These are phyloP conservation scores for Coenonympha glycerion DNA, from an alignment of 2,888 invertebrate genomes.

Conservation along the genomic window DNA sequence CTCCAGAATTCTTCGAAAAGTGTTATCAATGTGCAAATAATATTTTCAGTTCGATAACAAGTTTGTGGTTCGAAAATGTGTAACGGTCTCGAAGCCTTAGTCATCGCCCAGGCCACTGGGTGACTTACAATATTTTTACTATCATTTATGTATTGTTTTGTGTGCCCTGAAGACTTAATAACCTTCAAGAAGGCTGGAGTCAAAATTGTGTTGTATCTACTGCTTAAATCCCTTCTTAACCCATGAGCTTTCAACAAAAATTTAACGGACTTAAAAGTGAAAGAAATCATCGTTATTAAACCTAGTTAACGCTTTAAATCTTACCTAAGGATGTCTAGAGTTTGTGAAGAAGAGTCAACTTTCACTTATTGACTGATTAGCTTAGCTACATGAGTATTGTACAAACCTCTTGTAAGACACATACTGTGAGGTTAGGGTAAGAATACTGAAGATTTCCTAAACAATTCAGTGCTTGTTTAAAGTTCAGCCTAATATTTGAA, in stretches of 20 bases:
- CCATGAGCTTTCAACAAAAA: background rate
- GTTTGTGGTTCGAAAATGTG: conserved; percentile 37
- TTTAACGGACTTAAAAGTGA: background rate
- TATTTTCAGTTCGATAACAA: background rate
- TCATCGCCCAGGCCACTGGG: conserved; percentile 44
- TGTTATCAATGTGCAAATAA: background rate
- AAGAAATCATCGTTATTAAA: background rate
- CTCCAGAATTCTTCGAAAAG: background rate
- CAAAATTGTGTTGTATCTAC: background rate
- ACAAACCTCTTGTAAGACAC: too few relatives aligned
- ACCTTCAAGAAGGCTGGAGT: too few relatives aligned
- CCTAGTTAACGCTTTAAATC: background rate
- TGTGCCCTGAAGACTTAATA: background rate
- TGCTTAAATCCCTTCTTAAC: background rate
- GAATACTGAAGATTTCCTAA: too few relatives aligned
- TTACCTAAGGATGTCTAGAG: too few relatives aligned
- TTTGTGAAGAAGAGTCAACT: too few relatives aligned
- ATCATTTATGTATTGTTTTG: conserved; percentile 20
- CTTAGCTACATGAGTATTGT: too few relatives aligned
- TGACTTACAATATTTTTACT: conserved; percentile 39
- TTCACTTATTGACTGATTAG: background rate
- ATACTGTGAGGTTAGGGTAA: too few relatives aligned
- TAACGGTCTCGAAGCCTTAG: conserved; percentile 66
- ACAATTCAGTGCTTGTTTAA: too few relatives aligned
- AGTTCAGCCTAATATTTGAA: too few relatives aligned